These are phyloP conservation scores for Lepidothrix coronata DNA, from an alignment of 2,113 vertebrate genomes.

Conservation along the genomic window DNA sequence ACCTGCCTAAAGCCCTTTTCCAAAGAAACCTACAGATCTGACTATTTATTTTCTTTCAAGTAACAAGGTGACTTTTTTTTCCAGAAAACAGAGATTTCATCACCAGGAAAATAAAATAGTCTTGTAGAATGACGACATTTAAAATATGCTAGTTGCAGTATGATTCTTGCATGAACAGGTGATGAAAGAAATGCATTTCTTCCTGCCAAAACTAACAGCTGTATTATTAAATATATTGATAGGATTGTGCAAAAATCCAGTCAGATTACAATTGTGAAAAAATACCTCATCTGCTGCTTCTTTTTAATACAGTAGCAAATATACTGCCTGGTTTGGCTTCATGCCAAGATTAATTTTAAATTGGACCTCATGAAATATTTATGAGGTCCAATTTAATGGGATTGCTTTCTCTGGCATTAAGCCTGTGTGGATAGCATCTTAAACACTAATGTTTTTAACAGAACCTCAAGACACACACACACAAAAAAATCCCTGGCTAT, in stretches of 20 bases:
- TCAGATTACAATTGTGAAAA: conserved; percentile 49
- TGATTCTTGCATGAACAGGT: background rate
- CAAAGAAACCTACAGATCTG: background rate
- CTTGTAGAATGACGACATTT: background rate
- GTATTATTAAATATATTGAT: conserved; percentile 59
- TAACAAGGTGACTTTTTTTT: background rate
- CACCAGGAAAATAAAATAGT: background rate
- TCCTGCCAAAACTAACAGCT: conserved; percentile 56
- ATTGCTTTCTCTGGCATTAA: conserved; percentile 65
- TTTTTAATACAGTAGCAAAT: conserved; percentile 64
- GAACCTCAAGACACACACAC: conserved; percentile 35
- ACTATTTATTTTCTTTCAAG: background rate
- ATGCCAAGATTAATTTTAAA: conserved; percentile 63
- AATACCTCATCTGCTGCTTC: conserved; percentile 57
- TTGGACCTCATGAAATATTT: conserved; percentile 71
- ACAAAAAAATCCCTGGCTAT: conserved; percentile 13
- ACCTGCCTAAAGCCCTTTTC: background rate
- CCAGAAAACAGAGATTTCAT: background rate
- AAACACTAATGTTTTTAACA: conserved; percentile 60
- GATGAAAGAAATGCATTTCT: conserved; percentile 25
- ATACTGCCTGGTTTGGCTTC: conserved; percentile 51
- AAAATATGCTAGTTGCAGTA: background rate
- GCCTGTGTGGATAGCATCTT: conserved; percentile 70
- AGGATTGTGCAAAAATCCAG: conserved; percentile 49
- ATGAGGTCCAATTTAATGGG: conserved; percentile 68